Percentiles rank a stretch among this genome's conserved stretches.
These are phyloP conservation scores for Crypturellus tataupa DNA, from an alignment of 2,797 vertebrate species.

Conservation along the genomic window DNA sequence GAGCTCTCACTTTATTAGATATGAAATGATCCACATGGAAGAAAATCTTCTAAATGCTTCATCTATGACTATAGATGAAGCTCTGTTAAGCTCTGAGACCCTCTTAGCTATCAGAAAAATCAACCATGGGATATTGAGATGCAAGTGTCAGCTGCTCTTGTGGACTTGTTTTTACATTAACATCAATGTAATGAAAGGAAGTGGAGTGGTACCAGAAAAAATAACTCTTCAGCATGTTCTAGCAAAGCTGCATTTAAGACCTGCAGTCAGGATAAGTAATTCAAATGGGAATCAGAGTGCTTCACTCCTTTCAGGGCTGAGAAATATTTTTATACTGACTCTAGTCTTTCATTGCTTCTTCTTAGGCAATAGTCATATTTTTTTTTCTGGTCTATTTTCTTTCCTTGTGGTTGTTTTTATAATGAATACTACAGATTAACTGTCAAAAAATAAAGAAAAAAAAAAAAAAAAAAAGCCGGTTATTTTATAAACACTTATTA, in stretches of 20 bases:
- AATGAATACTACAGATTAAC: neutral
- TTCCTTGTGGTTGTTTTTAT: neutral
- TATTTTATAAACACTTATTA: neutral
- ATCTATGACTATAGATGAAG: neutral
- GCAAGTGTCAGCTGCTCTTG: neutral
- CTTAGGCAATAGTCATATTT: neutral
- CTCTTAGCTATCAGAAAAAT: neutral
- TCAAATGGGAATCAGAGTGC: neutral
- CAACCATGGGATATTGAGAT: neutral
- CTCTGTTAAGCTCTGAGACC: neutral
- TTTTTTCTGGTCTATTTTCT: neutral
- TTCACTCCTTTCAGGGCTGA: neutral
- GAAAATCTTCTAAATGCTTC: neutral
- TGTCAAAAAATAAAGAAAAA: neutral
- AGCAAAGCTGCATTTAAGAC: neutral
- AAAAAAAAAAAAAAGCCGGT: neutral
- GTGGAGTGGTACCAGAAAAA: fast-evolving
- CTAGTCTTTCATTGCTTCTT: neutral
- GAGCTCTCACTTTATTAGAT: neutral
- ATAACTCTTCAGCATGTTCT: neutral
- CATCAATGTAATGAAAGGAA: neutral
- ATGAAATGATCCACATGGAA: neutral
- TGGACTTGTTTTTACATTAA: neutral
- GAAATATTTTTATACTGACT: neutral
- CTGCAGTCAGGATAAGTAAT: neutral